phyloP scores from a whole-genome alignment of 37 sponge, comb jelly and placozoan species.

The Petrosia ficiformis region DNA sequence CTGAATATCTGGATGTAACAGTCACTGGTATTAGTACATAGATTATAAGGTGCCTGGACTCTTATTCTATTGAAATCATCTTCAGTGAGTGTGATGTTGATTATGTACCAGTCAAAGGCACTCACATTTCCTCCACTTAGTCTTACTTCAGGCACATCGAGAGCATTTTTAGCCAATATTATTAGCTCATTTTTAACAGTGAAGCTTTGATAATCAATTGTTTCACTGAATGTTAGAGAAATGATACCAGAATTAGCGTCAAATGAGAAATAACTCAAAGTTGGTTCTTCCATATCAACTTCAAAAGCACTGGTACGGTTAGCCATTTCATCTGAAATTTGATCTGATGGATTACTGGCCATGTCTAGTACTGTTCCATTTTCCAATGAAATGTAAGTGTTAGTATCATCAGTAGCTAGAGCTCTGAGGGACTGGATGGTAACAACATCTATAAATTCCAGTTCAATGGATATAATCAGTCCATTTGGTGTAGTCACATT shows the following conservation, averaged over 20 bases:
- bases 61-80: constrained; percentile 53
- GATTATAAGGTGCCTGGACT: constrained; percentile 19
- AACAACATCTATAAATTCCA: constrained; percentile 69
- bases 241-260: constrained; percentile 65
- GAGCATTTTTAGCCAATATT: neutral
- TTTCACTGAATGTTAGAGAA: constrained; percentile 70
- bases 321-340: constrained; percentile 34
- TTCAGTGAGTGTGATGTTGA: constrained; percentile 58
- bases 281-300: constrained; percentile 51
- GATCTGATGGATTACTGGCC: constrained; percentile 54
- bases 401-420: constrained; percentile 25
- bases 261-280: constrained; percentile 49
- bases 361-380: constrained; percentile 54
- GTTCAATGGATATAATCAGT: constrained; percentile 23
- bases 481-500: constrained; percentile 44
- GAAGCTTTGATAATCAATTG: constrained; percentile 47
- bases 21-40: constrained; percentile 29
- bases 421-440: constrained; percentile 49
- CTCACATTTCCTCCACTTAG: constrained; percentile 21
- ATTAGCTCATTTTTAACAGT: constrained; percentile 11
- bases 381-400: constrained; percentile 57
- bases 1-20: constrained; percentile 13
- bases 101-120: constrained; percentile 73
- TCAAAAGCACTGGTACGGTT: constrained; percentile 18
- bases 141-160: neutral